Evolutionary conservation across 2,113 vertebrate species (phyloP).

Genomic region (Albula goreensis): DNA sequence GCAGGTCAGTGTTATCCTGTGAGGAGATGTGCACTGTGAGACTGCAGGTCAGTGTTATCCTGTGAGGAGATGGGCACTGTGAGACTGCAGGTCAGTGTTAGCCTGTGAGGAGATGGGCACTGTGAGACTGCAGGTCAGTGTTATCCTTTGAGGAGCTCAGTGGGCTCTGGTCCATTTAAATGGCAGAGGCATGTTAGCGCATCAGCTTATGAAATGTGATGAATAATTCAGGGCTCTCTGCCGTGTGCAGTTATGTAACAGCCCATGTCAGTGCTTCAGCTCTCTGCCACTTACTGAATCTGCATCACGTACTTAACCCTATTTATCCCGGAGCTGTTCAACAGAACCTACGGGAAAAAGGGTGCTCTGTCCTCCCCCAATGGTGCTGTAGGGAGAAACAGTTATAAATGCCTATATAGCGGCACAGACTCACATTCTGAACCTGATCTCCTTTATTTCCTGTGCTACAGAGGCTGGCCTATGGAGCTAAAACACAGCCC

Average conservation of each 20-base stretch:
- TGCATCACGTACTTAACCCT: not conserved
- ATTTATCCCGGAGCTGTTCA: not conserved
- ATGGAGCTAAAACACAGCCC: not conserved
- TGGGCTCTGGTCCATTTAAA: not conserved
- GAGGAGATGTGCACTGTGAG: too few species aligned
- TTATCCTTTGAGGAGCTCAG: too few species aligned
- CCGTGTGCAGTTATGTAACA: not conserved
- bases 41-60: too few species aligned
- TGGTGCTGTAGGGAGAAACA: too few species aligned
- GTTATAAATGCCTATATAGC: not conserved
- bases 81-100: too few species aligned
- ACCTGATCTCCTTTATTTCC: not conserved
- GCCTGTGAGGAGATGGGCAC: too few species aligned
- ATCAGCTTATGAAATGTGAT: not conserved
- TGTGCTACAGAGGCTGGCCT: not conserved
- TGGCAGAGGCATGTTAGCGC: not conserved
- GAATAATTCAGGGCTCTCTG: constrained; percentile 2
- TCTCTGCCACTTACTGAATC: not conserved
- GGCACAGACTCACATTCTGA: not conserved
- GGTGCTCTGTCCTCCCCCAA: not conserved
- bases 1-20: too few species aligned
- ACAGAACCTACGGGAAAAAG: not conserved
- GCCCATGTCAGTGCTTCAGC: not conserved
- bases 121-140: too few species aligned
- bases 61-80: too few species aligned